Conservation (phyloP, 2,888 invertebrate genomes). For the Dicyrtoma fusca region DNA sequence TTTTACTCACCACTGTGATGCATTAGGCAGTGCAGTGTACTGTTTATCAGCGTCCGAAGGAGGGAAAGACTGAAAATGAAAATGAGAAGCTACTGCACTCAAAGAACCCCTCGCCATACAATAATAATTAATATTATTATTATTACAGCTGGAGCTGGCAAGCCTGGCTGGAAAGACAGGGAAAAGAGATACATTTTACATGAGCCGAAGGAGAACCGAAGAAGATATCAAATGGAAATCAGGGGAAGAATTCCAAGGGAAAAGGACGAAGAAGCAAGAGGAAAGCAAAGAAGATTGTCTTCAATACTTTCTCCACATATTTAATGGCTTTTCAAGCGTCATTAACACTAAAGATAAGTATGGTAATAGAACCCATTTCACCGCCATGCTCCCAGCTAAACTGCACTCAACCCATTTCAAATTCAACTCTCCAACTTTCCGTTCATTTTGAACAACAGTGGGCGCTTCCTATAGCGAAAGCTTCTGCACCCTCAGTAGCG, state of each 20-base stretch:
- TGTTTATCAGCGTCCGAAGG: too few species aligned
- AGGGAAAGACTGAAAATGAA: too few species aligned
- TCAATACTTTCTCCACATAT: constrained; percentile 36
- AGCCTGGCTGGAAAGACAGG: too few species aligned
- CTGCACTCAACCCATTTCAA: too few species aligned
- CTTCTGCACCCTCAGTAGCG: too few species aligned
- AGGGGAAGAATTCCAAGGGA: background rate
- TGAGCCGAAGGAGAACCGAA: too few species aligned
- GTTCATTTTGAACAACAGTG: too few species aligned
- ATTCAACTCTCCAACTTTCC: background rate
- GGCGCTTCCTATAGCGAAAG: too few species aligned
- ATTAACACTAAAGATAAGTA: constrained; percentile 56
- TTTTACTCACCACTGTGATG: too few species aligned
- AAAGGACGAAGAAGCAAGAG: background rate
- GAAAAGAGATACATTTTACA: too few species aligned
- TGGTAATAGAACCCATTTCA: constrained; percentile 44
- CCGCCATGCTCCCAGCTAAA: background rate
- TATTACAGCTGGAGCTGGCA: background rate
- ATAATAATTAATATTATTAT: constrained; percentile 14
- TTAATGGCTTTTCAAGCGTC: constrained; percentile 55
- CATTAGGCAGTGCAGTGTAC: too few species aligned
- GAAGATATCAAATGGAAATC: too few species aligned
- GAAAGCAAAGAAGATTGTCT: constrained; percentile 30
- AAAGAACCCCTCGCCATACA: background rate
- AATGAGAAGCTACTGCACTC: background rate